Base-by-base conservation (phyloP, 2,888 invertebrate species). In the Ditula angustiorana region DNA sequence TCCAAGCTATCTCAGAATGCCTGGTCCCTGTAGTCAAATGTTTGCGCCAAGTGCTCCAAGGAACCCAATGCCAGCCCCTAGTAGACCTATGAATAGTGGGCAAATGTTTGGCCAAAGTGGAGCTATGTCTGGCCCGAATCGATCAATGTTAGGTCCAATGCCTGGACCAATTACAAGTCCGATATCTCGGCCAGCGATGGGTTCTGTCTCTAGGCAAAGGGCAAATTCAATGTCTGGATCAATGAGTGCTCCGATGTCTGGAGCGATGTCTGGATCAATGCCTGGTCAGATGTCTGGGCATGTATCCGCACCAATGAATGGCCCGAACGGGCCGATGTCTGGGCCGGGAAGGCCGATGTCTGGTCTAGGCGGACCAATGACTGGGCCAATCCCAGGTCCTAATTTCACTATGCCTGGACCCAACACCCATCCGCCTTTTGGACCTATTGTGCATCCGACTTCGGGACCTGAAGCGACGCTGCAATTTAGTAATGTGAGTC, bases 401-500 rank as follows among this genome's bases (percentile, higher is more conserved):
- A 28, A 21, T 35, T 41, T 26, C 65, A 46, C 61, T 7, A 61
- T 50, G 35, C 59, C 46, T 11, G 56, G 61, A 1, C 56, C 56
- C 1, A 49, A 41, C 24, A 49, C 53, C 19, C 69, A 41, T 19
- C 57, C 33, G 10, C 63, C 13, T 11, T 69, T 46, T 33, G 61
- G 28, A 28, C 30, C 33, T 26, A 46, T 13, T 26, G 21, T 21
- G 26, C 35, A 50, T 1, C 56, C 60, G 37, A 70, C 61, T 67
- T 3, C 66, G 68, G 61, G 74, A 70, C 63, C 72, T 69, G 1
- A 56, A 19, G 72, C 71, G 11, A 75, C 69, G 47, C 58, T 84
- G n/a, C 75, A 73, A 46, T 71, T 83, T 52, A 69, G 71, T 30
- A 82, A 82, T 70, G 84, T 83, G 49, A 82, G 84, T 82, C 71